phyloP scores from a whole-genome alignment of 2,888 invertebrate genomes.

The Orchestes rusci region DNA sequence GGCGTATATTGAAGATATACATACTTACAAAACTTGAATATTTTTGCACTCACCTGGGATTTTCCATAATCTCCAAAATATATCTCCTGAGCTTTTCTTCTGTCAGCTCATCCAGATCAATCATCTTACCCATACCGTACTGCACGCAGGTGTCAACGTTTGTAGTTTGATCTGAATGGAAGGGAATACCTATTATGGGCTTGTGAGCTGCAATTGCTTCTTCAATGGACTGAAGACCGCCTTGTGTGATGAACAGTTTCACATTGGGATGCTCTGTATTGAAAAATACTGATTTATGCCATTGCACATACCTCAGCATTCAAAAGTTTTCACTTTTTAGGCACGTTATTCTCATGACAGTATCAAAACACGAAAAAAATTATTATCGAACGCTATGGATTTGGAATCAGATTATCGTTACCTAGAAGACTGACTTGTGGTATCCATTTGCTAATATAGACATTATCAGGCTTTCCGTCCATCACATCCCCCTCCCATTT shows the following conservation, averaged over 20 bases:
- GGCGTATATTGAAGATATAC: too few species aligned
- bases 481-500: constrained; percentile 40
- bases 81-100: constrained; percentile 23
- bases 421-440: constrained; percentile 22
- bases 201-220: constrained; percentile 27
- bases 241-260: constrained; percentile 33
- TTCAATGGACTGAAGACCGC: constrained; percentile 29
- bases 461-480: constrained; percentile 36
- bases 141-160: constrained; percentile 34
- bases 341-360: too few species aligned
- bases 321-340: too few species aligned
- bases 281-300: too few species aligned
- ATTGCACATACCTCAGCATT: too few species aligned
- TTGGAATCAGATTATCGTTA: too few species aligned
- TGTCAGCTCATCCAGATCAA: constrained; percentile 25
- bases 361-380: too few species aligned
- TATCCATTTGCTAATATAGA: constrained; percentile 30
- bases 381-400: too few species aligned
- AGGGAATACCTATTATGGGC: constrained; percentile 29
- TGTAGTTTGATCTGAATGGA: constrained; percentile 41
- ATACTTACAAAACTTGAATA: too few species aligned
- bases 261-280: constrained; percentile 35
- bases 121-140: constrained; percentile 27
- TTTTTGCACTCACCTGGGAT: constrained; percentile 23
- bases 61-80: constrained; percentile 24